Evolutionary conservation across 2,888 invertebrate genomes (phyloP), one percentile per base, ranked within the genome.

Genomic region (Drosophila falleni): DNA sequence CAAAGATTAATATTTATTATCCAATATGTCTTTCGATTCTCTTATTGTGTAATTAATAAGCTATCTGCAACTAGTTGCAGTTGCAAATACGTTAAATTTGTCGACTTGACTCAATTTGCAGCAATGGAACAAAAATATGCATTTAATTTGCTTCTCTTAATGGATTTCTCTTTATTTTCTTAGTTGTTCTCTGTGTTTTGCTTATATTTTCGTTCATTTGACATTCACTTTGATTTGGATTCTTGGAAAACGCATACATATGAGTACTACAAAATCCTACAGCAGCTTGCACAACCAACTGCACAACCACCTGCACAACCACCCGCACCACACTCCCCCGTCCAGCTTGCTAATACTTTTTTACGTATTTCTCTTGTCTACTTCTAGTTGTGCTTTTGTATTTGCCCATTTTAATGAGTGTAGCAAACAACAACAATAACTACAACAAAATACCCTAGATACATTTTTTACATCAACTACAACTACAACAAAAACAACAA

Each of bases 401-500:
- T 85, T 86, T 86, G 84, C 84, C 87, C 86, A 85, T 86, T 86
- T 85, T 84, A 85, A 81, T 85, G 84, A 85, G 81, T 83, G 78
- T 85, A 85, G 86, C 78, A 71, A 80, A 73, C 73, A 84, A 70
- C 60, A 72, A 73, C 33, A 70, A 60, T 37, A 62, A 54, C 56
- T 59, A 53, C 15, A 67, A 56, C 61, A 71, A 62, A 74, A 35
- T 56, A 54, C 39, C 13, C 31, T 55, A 58, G 46, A 37, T 58
- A 68, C 78, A 78, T 81, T 82, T 73, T 78, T 62, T 78, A 80
- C 77, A 83, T 72, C 67, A 62, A 71, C 47, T 73, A 80, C 46
- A 68, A 55, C 47, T 63, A 79, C 39, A 74, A 70, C 58, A 61
- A 29, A 0, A 29, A 29, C 4, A 29, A 49, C 54, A 76, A 71